These are phyloP conservation scores for Galerucella pusilla DNA, from an alignment of 2,888 invertebrate genomes.

Conservation along the genomic window DNA sequence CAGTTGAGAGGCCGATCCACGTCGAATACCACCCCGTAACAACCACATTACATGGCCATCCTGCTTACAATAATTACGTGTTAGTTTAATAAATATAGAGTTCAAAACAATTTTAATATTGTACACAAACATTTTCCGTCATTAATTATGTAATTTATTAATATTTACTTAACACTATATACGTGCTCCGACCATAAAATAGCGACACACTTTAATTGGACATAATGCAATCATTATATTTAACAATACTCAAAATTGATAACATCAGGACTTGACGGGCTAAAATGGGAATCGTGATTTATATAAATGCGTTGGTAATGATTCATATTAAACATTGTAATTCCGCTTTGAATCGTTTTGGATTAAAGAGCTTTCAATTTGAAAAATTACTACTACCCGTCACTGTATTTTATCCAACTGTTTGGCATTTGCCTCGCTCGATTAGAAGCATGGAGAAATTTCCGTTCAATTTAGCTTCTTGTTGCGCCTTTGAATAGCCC, in stretches of 20 bases:
- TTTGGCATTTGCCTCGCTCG: slow-evolving; percentile 59
- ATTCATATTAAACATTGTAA: background rate
- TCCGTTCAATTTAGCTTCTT: slow-evolving; percentile 63
- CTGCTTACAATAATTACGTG: no score
- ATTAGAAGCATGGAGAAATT: slow-evolving; percentile 60
- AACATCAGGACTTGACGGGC: no score
- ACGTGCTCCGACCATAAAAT: no score
- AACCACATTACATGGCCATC: no score
- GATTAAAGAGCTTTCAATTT: background rate
- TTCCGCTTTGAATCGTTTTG: background rate
- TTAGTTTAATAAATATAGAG: no score
- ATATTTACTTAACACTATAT: background rate
- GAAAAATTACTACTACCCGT: background rate
- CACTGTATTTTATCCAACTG: slow-evolving; percentile 43
- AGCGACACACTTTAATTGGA: background rate
- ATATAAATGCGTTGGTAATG: no score
- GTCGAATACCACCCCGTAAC: no score
- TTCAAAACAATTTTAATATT: background rate
- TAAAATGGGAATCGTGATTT: no score
- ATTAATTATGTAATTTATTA: background rate
- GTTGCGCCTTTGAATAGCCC: slow-evolving; percentile 58
- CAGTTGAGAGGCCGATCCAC: no score
- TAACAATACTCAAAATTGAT: background rate
- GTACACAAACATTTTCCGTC: background rate
- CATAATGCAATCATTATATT: background rate